Base-by-base conservation (phyloP, 2,888 invertebrate genomes). In the Rhingia campestris region DNA sequence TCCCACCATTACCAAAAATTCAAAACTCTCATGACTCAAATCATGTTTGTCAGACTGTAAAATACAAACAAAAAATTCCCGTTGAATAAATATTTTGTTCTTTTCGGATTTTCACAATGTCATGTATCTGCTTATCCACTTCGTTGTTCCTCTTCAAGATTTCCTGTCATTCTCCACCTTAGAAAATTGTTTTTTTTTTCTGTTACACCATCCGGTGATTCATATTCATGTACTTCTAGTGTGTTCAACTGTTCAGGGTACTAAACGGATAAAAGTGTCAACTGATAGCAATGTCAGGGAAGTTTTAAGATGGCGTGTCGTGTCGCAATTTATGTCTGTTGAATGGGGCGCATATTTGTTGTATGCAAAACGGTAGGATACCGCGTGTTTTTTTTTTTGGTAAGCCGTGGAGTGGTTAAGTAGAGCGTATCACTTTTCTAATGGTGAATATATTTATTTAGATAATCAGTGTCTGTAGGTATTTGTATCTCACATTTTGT, bases 191-290 rank as follows among this genome's bases (percentile, higher is more conserved):
- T 32, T 37, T 33, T 14, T 9, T 35, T 45, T 32, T 12, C n/a
- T n/a, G 7, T 43, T 9, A 14, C 12, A 32, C 9, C 37, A 37
- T 37, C 7, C 37, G 5, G 47, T 63, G 37, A 49, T 63, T 49
- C 63, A 63, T 49, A 49, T 49, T 63, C 37, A 63, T 63, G 37
- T 49, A 49, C 63, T 49, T 7, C 35, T 10, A 12, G 63, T 63
- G 37, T 22, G 9, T 7, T 14, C 22, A 22, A 5, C 12, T n/a
- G n/a, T n/a, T n/a, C n/a, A n/a, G n/a, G n/a, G 6, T 47, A 45
- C 35, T 49, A 47, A 10, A 37, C 35, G 49, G 47, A 63, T 63
- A 63, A 63, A 49, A 63, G 37, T 63, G 63, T 63, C 63, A 49
- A 30, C 47, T 49, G 49, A 63, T 63, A 22, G 22, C 22, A 22